These are phyloP conservation scores for Notarius lentiginosus DNA, from an alignment of 2,113 vertebrate species.

Conservation along the genomic window DNA sequence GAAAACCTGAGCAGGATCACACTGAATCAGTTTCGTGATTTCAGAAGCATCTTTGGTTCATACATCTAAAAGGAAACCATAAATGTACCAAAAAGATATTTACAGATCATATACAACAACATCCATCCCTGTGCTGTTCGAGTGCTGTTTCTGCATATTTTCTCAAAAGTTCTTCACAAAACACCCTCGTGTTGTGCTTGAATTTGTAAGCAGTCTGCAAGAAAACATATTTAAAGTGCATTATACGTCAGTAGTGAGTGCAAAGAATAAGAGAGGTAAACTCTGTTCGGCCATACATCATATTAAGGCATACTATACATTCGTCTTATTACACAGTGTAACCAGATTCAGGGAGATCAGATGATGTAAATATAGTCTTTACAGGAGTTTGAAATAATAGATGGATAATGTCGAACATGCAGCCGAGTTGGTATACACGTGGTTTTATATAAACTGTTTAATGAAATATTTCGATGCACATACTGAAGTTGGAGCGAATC, in stretches of 20 bases:
- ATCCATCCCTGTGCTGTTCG: slow-evolving; percentile 28
- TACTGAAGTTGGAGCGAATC: not conserved
- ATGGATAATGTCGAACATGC: not conserved
- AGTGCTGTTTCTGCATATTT: slow-evolving; percentile 54
- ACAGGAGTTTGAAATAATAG: not conserved
- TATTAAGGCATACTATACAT: not conserved
- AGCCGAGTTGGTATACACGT: not conserved
- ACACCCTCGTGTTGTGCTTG: slow-evolving; percentile 58
- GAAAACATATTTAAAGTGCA: slow-evolving; percentile 68
- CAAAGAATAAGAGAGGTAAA: slow-evolving; percentile 58
- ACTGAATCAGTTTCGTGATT: slow-evolving; percentile 30
- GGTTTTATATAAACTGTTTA: not conserved
- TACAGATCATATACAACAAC: slow-evolving; percentile 65
- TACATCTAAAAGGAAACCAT: slow-evolving; percentile 45
- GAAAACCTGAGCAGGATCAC: slow-evolving; percentile 32
- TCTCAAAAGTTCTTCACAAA: slow-evolving; percentile 18
- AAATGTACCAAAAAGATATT: slow-evolving; percentile 57
- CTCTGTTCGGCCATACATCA: not conserved
- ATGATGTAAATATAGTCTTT: not conserved
- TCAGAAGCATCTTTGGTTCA: slow-evolving; percentile 70
- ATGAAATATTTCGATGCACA: not conserved
- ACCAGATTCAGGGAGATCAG: not conserved
- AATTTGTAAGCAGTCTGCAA: slow-evolving; percentile 45
- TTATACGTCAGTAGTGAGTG: slow-evolving; percentile 72
- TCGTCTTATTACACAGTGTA: not conserved